Evolutionary conservation across 2,888 invertebrate species (phyloP), one percentile per base, ranked within the genome.

Genomic region (Ectemnius continuus): DNA sequence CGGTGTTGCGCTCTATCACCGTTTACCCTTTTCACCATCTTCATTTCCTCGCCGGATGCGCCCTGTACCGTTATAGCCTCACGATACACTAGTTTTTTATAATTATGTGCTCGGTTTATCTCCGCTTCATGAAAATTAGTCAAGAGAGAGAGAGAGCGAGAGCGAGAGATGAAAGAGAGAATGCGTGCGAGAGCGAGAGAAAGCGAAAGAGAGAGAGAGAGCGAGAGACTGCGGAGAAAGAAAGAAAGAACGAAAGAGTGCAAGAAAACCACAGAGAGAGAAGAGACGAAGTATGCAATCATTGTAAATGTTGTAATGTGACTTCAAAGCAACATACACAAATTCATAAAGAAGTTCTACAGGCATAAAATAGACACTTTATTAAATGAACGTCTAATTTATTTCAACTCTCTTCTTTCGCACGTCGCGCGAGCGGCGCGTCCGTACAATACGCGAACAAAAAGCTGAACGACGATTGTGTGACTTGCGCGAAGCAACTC

Each of bases 291-390:
- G 67, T 76, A 82, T 77, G 76, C 68, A 76, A 81, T 76, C 80
- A 81, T 78, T 84, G 83, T 83, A 83, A 79, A 83, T 83, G 79
- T 77, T 83, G 82, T 83, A 83, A 84, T 82, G 83, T 80, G 84
- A 81, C 84, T 81, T 72, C 67, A 59, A 66, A 76, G 63, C 61
- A 67, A 67, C 60, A 78, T 70, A 75, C 77, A 64, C 71, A 80
- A 77, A 81, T 73, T 81, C 82, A 70, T 80, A 67, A 84, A 16
- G 52, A 84, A 78, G 81, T 77, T 84, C 84, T 84, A 75, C 83
- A 84, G 80, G 82, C 86, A 84, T 85, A 80, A 84, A 36, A 85
- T 88, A 87, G 83, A 81, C 82, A 84, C 85, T 86, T 85, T 82
- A 82, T 82, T 74, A 80, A 83, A 84, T 60, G 73, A 83, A 81